Conservation (phyloP, 2,797 vertebrate species). For the Etheostoma perlongum region DNA sequence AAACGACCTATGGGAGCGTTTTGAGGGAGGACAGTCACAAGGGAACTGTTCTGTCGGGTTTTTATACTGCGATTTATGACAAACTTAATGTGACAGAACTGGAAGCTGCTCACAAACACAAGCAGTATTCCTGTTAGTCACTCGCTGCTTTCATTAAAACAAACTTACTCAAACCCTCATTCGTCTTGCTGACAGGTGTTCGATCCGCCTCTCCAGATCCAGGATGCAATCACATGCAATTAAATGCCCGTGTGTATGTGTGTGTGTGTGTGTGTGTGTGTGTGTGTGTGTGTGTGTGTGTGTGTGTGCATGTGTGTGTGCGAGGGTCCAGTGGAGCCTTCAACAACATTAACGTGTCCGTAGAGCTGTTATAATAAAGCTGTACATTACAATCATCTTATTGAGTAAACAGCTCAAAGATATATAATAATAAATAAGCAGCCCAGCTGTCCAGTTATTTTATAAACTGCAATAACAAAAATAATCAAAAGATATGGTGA, state of each 20-base stretch:
- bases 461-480: background rate
- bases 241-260: constrained; percentile 8
- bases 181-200: constrained; percentile 46
- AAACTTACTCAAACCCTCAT: constrained; percentile 32
- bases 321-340: constrained; percentile 20
- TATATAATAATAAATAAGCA: background rate
- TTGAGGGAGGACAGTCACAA: too few species aligned
- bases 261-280: constrained; percentile 4
- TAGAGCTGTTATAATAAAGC: constrained; percentile 1
- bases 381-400: background rate
- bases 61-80: constrained; percentile 18
- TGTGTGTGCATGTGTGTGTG: constrained; percentile 5
- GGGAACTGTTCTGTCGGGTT: constrained; percentile 4
- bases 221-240: constrained; percentile 39
- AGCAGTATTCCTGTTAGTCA: background rate
- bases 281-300: constrained; percentile 6
- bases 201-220: constrained; percentile 21
- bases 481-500: background rate
- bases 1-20: too few species aligned
- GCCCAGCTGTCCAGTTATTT: background rate
- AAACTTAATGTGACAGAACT: background rate
- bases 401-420: background rate
- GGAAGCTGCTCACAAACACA: background rate
- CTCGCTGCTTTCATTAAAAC: constrained; percentile 16
- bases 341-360: background rate